Evolutionary conservation across 1,140 invertebrate genomes (phyloP).

Genomic region (Drosophila hydei): DNA sequence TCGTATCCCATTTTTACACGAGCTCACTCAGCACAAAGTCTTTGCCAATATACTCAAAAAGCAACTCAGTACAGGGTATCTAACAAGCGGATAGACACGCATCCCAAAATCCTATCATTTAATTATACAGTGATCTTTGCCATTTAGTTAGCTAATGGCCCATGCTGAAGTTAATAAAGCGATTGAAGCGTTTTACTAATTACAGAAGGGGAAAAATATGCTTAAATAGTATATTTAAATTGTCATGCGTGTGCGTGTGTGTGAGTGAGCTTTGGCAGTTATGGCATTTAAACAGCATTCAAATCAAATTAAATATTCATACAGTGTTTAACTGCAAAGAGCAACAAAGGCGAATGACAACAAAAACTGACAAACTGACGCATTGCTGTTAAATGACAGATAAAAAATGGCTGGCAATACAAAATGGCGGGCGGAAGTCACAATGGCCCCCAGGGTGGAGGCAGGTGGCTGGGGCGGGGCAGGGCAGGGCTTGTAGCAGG

Average conservation of each 20-base stretch:
- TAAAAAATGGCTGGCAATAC: slow-evolving; percentile 40
- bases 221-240: slow-evolving; percentile 16
- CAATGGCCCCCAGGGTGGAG: not conserved
- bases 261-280: not conserved
- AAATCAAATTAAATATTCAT: slow-evolving; percentile 70
- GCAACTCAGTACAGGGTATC: too few relatives aligned
- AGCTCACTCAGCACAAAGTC: too few relatives aligned
- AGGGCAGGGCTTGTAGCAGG: not conserved
- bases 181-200: slow-evolving; percentile 5
- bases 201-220: not conserved
- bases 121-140: not conserved
- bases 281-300: slow-evolving; percentile 62
- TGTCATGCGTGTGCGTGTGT: slow-evolving; percentile 3
- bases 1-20: too few relatives aligned
- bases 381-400: slow-evolving; percentile 66
- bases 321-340: slow-evolving; percentile 42
- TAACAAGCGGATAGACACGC: too few relatives aligned
- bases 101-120: too few relatives aligned
- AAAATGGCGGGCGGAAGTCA: slow-evolving; percentile 23
- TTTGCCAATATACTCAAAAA: too few relatives aligned
- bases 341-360: slow-evolving; percentile 24
- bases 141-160: not conserved
- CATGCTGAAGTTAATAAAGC: not conserved
- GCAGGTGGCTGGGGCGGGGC: not conserved
- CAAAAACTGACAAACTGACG: slow-evolving; percentile 46